Evolutionary conservation across 2,888 invertebrate species (phyloP), one percentile per base, ranked within the genome.

Genomic region (Ptychoptera contaminata): DNA sequence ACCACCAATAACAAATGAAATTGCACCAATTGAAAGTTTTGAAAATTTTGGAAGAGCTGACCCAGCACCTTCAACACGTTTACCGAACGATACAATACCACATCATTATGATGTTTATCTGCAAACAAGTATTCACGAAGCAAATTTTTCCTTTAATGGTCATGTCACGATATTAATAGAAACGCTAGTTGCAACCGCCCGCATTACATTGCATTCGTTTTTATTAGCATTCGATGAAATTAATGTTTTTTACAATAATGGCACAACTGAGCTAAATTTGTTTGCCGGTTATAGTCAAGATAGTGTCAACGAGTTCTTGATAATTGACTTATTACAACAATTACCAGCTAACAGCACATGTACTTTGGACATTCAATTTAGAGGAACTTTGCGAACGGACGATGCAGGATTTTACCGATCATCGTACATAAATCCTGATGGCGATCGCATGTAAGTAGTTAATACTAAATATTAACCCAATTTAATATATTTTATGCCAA

Each of bases 391-490:
- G 32, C 73, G 73, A 38, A 66, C 67, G 11, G 74, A 78, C 46
- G 35, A 42, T 12, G 42, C 42, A 10, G 82, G 81, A 16, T 72
- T 82, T 43, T 78, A 78, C 49, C 58, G 73, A 1, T 77, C 77
- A 5, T 69, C 65, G 1, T 78, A 73, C 44, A 39, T 46, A 4
- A 54, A 57, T 8, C 50, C 54, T n/a, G 50, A 56, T 1, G 52
- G 51, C 16, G 10, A 43, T 14, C 44, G 6, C 6, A 39, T 39
- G 42, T 44, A 44, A 44, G 46, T 41, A 31, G 8, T 36, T 9
- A 8, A 29, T 5, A 6, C 15, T 12, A n/a, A n/a, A n/a, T n/a
- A n/a, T n/a, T n/a, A n/a, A n/a, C n/a, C n/a, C n/a, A n/a, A n/a
- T n/a, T n/a, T n/a, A n/a, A n/a, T n/a, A n/a, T n/a, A n/a, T n/a